A percentile compares a stretch with the other conserved stretches of the same genome.
phyloP scores from a whole-genome alignment of 2,888 invertebrate species.

The Spisula subtruncata region DNA sequence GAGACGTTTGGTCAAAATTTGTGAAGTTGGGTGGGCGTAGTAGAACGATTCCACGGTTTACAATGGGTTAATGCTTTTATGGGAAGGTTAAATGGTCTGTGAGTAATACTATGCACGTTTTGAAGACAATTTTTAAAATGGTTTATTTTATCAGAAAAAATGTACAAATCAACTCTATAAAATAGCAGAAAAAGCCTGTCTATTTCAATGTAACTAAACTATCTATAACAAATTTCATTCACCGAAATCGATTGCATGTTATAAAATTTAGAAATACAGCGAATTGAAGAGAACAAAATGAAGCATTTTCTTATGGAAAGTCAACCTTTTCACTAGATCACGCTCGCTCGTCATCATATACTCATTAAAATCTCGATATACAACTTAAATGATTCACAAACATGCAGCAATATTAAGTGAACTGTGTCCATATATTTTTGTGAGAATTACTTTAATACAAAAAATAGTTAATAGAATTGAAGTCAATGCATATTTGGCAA shows the following conservation, averaged over 20 bases:
- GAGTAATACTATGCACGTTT: neutral
- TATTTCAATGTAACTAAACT: neutral
- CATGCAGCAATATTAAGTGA: neutral
- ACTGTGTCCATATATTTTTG: neutral
- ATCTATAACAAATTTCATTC: neutral
- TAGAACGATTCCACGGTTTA: slow-evolving; percentile 42
- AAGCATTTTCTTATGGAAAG: neutral
- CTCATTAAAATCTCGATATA: neutral
- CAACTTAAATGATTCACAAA: neutral
- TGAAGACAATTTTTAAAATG: neutral
- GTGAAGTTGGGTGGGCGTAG: slow-evolving; percentile 64
- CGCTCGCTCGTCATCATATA: neutral
- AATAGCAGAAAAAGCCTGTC: too few species aligned
- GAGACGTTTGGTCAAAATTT: slow-evolving; percentile 36
- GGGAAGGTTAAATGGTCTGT: neutral
- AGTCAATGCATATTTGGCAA: too few species aligned
- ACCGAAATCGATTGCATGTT: neutral
- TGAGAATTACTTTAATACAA: neutral
- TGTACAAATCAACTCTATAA: neutral
- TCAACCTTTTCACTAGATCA: slow-evolving; percentile 32
- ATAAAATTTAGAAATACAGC: neutral
- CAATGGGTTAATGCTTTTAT: neutral
- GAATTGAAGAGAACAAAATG: neutral
- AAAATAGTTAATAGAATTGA: too few species aligned
- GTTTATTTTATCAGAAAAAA: neutral